Evolutionary conservation across 1,140 invertebrate species (phyloP).

Genomic region (Drosophila teissieri): DNA sequence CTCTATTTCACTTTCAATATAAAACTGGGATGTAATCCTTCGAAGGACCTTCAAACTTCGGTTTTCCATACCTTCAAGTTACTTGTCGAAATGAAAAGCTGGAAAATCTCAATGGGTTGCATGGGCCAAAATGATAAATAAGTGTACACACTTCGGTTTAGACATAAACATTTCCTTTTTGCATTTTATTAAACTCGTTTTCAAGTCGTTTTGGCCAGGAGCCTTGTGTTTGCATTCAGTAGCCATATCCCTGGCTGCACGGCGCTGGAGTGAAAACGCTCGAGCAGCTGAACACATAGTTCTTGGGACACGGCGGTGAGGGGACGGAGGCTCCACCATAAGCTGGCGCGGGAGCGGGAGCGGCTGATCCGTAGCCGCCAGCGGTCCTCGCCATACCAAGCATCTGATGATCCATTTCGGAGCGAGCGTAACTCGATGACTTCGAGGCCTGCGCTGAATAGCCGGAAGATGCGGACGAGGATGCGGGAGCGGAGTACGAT

Average conservation of each 20-base stretch:
- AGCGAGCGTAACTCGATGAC: slow-evolving; percentile 48
- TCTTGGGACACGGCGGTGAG: slow-evolving; percentile 57
- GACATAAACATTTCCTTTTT: background rate
- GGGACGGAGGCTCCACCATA: slow-evolving; percentile 45
- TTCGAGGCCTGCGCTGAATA: slow-evolving; percentile 48
- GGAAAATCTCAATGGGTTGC: no score
- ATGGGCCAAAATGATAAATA: no score
- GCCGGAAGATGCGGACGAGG: slow-evolving; percentile 7
- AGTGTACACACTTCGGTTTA: no score
- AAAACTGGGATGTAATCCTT: background rate
- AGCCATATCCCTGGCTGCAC: slow-evolving; percentile 47
- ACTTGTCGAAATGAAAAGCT: no score
- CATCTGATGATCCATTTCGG: slow-evolving; percentile 24
- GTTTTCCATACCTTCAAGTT: no score
- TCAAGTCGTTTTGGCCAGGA: background rate
- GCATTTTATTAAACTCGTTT: background rate
- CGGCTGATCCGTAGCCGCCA: slow-evolving; percentile 29
- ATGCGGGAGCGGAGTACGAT: slow-evolving; percentile 18
- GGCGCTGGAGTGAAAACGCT: slow-evolving; percentile 58
- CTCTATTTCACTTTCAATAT: background rate
- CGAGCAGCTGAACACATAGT: slow-evolving; percentile 61
- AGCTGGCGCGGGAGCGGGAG: slow-evolving; percentile 18
- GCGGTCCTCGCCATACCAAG: slow-evolving; percentile 31
- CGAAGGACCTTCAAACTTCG: no score
- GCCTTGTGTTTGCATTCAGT: slow-evolving; percentile 17